phyloP scores from a whole-genome alignment of 2,797 vertebrate species.

The Psittacula echo region DNA sequence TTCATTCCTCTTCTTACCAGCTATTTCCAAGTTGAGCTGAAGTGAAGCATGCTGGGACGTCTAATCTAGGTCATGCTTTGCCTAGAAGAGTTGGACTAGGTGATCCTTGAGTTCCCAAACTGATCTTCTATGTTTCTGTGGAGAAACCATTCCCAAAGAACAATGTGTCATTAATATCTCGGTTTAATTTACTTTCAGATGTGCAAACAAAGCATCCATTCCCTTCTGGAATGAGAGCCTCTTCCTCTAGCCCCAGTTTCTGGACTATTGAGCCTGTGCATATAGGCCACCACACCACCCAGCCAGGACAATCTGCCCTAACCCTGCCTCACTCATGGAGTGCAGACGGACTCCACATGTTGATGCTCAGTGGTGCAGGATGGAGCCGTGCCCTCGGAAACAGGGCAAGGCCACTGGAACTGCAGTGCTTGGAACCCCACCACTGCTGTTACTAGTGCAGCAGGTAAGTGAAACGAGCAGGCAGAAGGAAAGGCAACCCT shows the following conservation, averaged over 20 bases:
- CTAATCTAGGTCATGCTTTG: neutral
- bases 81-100: neutral
- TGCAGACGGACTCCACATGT: constrained; percentile 52
- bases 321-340: constrained; percentile 75
- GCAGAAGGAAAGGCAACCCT: neutral
- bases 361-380: neutral
- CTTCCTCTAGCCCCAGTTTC: constrained; percentile 79
- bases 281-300: neutral
- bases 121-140: neutral
- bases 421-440: neutral
- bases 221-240: constrained; percentile 50
- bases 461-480: neutral
- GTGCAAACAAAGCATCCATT: neutral
- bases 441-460: neutral
- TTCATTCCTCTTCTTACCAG: neutral
- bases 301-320: neutral
- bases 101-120: neutral
- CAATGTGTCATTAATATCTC: neutral
- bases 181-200: constrained; percentile 46
- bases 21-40: neutral
- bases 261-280: constrained; percentile 41
- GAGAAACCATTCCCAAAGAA: neutral
- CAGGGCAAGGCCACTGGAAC: neutral
- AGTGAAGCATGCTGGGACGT: neutral
- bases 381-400: neutral